phyloP scores from a whole-genome alignment of 2,888 invertebrate genomes.

The Dastarcus helophoroides region DNA sequence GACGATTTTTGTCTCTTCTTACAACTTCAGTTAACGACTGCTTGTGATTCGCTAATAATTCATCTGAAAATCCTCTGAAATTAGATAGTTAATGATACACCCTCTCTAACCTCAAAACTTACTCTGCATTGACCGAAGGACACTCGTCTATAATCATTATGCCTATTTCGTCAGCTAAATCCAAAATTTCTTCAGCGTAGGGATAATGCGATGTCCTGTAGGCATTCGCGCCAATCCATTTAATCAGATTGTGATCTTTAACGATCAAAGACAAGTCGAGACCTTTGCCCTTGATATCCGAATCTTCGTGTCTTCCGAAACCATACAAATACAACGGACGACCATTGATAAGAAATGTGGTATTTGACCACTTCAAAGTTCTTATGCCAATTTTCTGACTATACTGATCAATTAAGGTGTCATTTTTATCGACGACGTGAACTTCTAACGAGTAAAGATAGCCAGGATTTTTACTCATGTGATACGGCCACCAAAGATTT shows the following conservation, averaged over 20 bases:
- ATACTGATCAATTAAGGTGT: slow-evolving; percentile 61
- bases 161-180: slow-evolving; percentile 82
- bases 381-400: slow-evolving; percentile 80
- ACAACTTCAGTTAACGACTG: slow-evolving; percentile 79
- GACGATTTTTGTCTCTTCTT: slow-evolving; percentile 86
- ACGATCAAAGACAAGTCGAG: slow-evolving; percentile 77
- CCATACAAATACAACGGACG: slow-evolving; percentile 83
- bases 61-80: slow-evolving; percentile 53
- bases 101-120: no score
- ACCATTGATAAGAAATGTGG: slow-evolving; percentile 69
- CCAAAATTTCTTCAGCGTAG: slow-evolving; percentile 94
- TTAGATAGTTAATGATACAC: no score
- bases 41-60: slow-evolving; percentile 68
- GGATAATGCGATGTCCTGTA: slow-evolving; percentile 97
- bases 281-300: slow-evolving; percentile 88
- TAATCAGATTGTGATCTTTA: slow-evolving; percentile 85
- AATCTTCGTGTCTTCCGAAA: slow-evolving; percentile 92
- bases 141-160: slow-evolving; percentile 94
- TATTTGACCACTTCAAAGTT: slow-evolving; percentile 66
- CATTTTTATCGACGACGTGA: slow-evolving; percentile 14
- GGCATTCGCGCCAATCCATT: slow-evolving; percentile 91
- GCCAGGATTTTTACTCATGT: slow-evolving; percentile 69
- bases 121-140: slow-evolving; percentile 85
- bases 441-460: slow-evolving; percentile 80
- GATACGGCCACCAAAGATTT: slow-evolving; percentile 86